Evolutionary conservation across 2,888 invertebrate species (phyloP), one percentile per base, ranked within the genome.

Genomic region (Pardosa pseudoannulata): DNA sequence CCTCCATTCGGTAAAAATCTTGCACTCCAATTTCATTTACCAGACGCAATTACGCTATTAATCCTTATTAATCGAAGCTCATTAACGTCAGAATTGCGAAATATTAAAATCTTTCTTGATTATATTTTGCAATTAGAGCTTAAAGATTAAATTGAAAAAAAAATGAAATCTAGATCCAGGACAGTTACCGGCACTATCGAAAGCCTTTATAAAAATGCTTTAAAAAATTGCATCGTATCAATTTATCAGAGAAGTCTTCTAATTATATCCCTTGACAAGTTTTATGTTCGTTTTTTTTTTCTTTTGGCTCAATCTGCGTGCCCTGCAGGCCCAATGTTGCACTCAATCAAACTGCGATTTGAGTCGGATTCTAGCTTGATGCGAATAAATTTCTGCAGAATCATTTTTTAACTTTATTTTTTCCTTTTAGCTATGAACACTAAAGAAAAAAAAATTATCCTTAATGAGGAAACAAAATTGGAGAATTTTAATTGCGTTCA

Each of bases 31-130:
- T 36, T 36, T 7, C 36, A 5, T 36, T 36, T 7, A 36, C 36
- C 36, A 36, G 9, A 36, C 5, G 5, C 36, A 36, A 36, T 36
- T 36, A 36, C 31, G 23, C 11, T 13, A 9, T n/a, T 28, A 75
- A 75, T 67, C 76, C 46, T 79, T 62, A 72, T 79, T 64, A 41
- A 72, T 79, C 23, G 32, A 28, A 13, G 41, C 68, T 72, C 41
- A 72, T 72, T 79, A 79, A 72, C 46, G 65, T 39, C 19, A 31
- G 13, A 31, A 9, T 2, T 1, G 29, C 31, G 13, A 65, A 65
- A 65, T 29, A 31, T 65, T 6, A 29, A 65, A 65, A 31, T 29
- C 31, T 9, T 29, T 65, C 29, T 29, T 29, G 31, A 65, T 65
- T 65, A 65, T 65, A 65, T 29, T 65, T 65, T 28, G 65, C 28